Evolutionary conservation across 2,888 invertebrate genomes (phyloP).

Genomic region (Heliconius sara): DNA sequence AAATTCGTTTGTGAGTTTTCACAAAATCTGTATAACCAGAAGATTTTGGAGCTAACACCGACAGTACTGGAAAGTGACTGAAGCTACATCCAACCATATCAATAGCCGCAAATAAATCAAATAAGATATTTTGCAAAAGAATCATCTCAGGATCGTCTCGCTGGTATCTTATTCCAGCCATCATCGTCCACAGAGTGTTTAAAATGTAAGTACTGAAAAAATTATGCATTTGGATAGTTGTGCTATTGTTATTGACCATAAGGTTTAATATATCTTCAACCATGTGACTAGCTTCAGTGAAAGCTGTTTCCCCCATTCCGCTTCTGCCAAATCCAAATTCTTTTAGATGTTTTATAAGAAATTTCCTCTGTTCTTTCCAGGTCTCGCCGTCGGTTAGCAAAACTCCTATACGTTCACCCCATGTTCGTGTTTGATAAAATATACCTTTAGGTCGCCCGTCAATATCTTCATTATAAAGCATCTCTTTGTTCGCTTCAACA

Average conservation of each 20-base stretch:
- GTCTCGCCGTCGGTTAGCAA: constrained; percentile 88
- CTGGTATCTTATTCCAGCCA: constrained; percentile 90
- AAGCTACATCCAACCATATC: constrained; percentile 93
- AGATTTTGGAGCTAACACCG: constrained; percentile 87
- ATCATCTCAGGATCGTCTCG: constrained; percentile 88
- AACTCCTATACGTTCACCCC: constrained; percentile 89
- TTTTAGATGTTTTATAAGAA: constrained; percentile 89
- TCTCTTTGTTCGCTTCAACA: constrained; percentile 87
- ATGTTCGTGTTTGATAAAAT: constrained; percentile 90
- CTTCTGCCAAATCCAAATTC: constrained; percentile 92
- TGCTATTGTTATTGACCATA: constrained; percentile 68
- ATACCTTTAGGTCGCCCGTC: constrained; percentile 91
- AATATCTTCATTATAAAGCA: constrained; percentile 89
- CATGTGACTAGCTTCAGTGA: constrained; percentile 87
- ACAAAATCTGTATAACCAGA: constrained; percentile 91
- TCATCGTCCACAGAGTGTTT: constrained; percentile 93
- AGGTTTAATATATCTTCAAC: constrained; percentile 79
- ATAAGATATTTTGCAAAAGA: constrained; percentile 87
- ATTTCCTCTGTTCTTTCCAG: constrained; percentile 91
- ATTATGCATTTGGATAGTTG: constrained; percentile 87
- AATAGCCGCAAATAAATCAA: constrained; percentile 88
- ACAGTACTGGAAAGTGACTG: constrained; percentile 90
- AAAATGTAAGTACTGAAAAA: constrained; percentile 90
- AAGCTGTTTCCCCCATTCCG: constrained; percentile 89
- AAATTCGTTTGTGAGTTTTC: constrained; percentile 87